These are phyloP conservation scores for Trichonephila clavipes DNA, from an alignment of 1,140 invertebrate species.

Conservation along the genomic window DNA sequence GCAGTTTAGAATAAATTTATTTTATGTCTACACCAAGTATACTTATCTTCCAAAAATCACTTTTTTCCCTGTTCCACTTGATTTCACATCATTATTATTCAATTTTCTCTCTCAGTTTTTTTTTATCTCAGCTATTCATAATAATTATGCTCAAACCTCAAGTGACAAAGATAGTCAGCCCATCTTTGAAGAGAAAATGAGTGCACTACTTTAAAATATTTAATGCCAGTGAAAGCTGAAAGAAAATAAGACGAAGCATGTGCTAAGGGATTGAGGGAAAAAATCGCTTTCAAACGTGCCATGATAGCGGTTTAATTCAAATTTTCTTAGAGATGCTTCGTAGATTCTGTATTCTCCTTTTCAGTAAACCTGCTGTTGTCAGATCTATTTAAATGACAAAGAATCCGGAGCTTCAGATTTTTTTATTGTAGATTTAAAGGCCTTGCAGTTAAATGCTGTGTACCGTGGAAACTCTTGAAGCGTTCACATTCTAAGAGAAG, in stretches of 20 bases:
- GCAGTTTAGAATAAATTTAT: not conserved
- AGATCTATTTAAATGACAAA: conserved; percentile 34
- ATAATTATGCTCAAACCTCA: conserved; percentile 5
- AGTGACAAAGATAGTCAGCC: conserved; percentile 21
- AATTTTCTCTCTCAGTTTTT: not conserved
- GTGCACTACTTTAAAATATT: conserved; percentile 10
- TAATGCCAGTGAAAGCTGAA: not conserved
- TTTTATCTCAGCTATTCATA: conserved; percentile 2
- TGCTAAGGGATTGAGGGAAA: not conserved
- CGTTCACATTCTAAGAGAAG: not conserved
- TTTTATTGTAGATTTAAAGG: not conserved
- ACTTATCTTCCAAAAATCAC: conserved; percentile 1
- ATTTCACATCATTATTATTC: not conserved
- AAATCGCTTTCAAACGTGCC: not conserved
- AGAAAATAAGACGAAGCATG: not conserved
- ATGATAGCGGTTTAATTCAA: conserved; percentile 17
- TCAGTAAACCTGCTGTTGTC: conserved; percentile 6
- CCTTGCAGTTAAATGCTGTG: not conserved
- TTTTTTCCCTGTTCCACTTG: not conserved
- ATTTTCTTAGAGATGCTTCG: conserved; percentile 6
- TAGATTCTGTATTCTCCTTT: not conserved
- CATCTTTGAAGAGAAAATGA: not conserved
- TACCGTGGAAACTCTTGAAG: conserved; percentile 30
- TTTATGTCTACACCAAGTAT: not conserved
- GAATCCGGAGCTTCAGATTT: conserved; percentile 1